A percentile compares a stretch with the other conserved stretches of the same genome.
These are phyloP conservation scores for Thaumatotibia leucotreta DNA, from an alignment of 1,140 invertebrate species.

Conservation along the genomic window DNA sequence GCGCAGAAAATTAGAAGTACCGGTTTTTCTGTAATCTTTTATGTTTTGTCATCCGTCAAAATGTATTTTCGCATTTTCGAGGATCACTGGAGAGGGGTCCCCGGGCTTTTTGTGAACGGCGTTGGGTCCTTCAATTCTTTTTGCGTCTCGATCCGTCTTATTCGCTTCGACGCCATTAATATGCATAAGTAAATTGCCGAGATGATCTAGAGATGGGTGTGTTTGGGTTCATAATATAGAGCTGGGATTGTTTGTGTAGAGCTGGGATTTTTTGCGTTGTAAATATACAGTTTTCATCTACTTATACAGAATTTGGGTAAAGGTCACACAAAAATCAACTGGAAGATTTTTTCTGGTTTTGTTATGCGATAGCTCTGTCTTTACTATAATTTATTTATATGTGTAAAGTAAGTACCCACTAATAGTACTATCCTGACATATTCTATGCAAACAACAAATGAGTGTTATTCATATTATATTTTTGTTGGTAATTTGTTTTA, in stretches of 20 bases:
- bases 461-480: too few species aligned
- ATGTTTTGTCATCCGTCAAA: conserved; percentile 64
- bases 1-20: conserved; percentile 48
- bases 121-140: conserved; percentile 30
- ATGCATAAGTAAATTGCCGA: conserved; percentile 70
- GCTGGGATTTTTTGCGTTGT: not conserved
- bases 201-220: conserved; percentile 36
- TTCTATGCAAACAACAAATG: too few species aligned
- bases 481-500: too few species aligned
- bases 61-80: conserved; percentile 58
- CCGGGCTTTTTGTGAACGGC: conserved; percentile 49
- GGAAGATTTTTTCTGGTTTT: too few species aligned
- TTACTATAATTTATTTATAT: too few species aligned
- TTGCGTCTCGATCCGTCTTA: conserved; percentile 30
- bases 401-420: too few species aligned
- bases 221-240: conserved; percentile 15
- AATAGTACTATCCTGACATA: too few species aligned
- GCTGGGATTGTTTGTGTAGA: conserved; percentile 12
- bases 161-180: conserved; percentile 52
- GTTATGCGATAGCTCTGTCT: too few species aligned
- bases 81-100: conserved; percentile 44
- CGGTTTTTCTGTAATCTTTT: conserved; percentile 33
- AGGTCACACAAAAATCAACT: too few species aligned
- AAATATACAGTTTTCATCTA: too few species aligned
- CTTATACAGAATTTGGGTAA: too few species aligned